Percentiles rank a stretch among this genome's conserved stretches.
phyloP scores from a whole-genome alignment of 1,140 invertebrate species.

The Pantala flavescens region DNA sequence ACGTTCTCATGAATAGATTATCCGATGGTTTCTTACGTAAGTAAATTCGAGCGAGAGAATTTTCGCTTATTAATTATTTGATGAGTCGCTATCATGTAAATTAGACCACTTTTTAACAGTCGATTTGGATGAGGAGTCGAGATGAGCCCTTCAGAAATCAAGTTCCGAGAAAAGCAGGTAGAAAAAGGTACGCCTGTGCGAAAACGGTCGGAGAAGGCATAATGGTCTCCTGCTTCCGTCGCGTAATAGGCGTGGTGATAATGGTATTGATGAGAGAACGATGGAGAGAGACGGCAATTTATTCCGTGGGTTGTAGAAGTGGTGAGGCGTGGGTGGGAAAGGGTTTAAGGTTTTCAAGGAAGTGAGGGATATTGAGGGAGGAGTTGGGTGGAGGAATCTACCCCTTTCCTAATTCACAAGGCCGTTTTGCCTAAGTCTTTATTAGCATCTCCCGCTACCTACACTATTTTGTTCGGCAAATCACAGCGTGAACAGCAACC shows the following conservation, averaged over 20 bases:
- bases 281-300: background rate
- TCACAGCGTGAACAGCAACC: too few species aligned
- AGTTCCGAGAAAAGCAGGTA: background rate
- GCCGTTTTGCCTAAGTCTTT: background rate
- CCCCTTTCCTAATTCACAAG: too few species aligned
- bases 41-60: too few species aligned
- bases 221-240: background rate
- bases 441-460: background rate
- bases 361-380: background rate
- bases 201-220: background rate
- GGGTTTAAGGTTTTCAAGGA: background rate
- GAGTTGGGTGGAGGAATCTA: background rate
- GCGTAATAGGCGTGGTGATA: conserved; percentile 4
- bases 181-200: background rate
- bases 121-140: too few species aligned
- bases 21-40: too few species aligned
- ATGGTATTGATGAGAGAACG: background rate
- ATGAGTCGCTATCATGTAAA: too few species aligned
- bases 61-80: too few species aligned
- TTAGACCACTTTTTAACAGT: too few species aligned
- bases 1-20: too few species aligned
- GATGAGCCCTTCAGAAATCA: too few species aligned
- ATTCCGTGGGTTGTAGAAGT: background rate
- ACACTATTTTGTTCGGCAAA: too few species aligned
- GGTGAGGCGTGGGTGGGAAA: background rate